Evolutionary conservation across 2,797 vertebrate genomes (phyloP).

Genomic region (Cygnus olor): DNA sequence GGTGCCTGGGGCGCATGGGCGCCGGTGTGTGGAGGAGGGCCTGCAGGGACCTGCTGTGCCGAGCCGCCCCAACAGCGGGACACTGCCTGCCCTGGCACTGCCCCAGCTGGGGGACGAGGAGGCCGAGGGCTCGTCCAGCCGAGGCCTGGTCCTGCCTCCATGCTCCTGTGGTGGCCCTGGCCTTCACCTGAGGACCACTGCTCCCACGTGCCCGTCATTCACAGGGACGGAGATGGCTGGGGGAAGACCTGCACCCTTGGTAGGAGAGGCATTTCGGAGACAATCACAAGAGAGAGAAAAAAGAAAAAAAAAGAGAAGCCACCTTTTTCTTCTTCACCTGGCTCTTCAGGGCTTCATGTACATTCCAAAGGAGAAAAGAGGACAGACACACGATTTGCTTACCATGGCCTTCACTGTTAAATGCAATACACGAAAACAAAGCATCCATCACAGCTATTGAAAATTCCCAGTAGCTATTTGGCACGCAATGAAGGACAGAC

Average conservation of each 20-base stretch:
- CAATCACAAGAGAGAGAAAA: not conserved
- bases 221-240: rapidly evolving
- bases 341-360: not conserved
- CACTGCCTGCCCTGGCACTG: not conserved
- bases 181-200: not conserved
- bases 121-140: rapidly evolving
- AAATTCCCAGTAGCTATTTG: not conserved
- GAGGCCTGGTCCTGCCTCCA: not conserved
- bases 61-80: not conserved
- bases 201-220: rapidly evolving
- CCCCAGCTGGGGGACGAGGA: not conserved
- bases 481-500: not conserved
- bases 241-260: not conserved
- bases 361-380: not conserved
- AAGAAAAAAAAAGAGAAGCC: not conserved
- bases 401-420: rapidly evolving
- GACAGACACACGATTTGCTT: not conserved
- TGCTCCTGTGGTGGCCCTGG: rapidly evolving
- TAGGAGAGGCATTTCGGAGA: not conserved
- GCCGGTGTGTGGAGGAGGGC: not conserved
- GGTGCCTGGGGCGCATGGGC: rapidly evolving
- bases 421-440: not conserved
- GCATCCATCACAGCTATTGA: rapidly evolving
- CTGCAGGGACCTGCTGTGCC: not conserved
- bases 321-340: not conserved